Evolutionary conservation across 1,140 invertebrate species (phyloP).

Genomic region (Bactericera cockerelli): DNA sequence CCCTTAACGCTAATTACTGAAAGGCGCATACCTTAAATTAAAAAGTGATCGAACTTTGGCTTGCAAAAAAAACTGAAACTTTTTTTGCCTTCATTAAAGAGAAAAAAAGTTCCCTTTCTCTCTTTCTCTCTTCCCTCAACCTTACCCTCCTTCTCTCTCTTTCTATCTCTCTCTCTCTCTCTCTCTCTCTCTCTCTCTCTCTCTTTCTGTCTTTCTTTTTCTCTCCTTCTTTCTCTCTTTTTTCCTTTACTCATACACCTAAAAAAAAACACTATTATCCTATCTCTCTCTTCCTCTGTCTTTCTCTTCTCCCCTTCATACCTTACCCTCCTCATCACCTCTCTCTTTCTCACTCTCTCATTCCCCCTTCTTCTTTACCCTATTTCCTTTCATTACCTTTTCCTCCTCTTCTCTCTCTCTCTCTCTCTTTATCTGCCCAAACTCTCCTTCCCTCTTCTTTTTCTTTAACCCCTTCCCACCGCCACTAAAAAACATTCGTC

Average conservation of each 20-base stretch:
- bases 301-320: not conserved
- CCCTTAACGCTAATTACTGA: too few relatives aligned
- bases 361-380: not conserved
- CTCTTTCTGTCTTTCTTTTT: too few relatives aligned
- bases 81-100: too few relatives aligned
- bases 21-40: too few relatives aligned
- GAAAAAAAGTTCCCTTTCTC: slow-evolving; percentile 23
- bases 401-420: not conserved
- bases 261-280: too few relatives aligned
- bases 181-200: not conserved
- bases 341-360: not conserved
- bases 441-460: not conserved
- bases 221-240: not conserved
- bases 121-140: slow-evolving; percentile 18
- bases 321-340: not conserved
- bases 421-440: not conserved
- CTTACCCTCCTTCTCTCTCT: slow-evolving; percentile 15
- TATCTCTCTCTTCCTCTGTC: not conserved
- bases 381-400: not conserved
- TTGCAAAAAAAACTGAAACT: too few relatives aligned
- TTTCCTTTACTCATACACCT: not conserved
- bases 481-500: too few relatives aligned
- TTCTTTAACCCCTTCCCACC: not conserved
- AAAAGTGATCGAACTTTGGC: too few relatives aligned
- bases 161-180: slow-evolving; percentile 11